Evolutionary conservation across 1,140 invertebrate genomes (phyloP).

Genomic region (Coboldia fuscipes): DNA sequence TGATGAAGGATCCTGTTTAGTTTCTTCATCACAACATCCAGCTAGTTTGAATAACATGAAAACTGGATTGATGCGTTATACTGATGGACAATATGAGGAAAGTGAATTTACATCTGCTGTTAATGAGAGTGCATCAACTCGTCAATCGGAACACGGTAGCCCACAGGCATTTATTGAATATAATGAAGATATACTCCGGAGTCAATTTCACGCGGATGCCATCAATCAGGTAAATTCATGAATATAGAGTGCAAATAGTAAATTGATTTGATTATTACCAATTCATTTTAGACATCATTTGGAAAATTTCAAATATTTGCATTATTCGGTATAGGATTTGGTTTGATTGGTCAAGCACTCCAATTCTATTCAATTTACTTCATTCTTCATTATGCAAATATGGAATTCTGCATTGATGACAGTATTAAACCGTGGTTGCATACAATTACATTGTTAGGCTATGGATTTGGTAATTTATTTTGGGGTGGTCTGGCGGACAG

Average conservation of each 20-base stretch:
- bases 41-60: too few species aligned
- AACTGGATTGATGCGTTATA: too few species aligned
- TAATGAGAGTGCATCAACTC: too few species aligned
- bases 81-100: too few species aligned
- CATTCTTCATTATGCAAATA: conserved; percentile 53
- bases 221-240: conserved; percentile 30
- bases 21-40: too few species aligned
- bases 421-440: conserved; percentile 58
- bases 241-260: background rate
- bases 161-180: conserved; percentile 24
- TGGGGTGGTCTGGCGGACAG: conserved; percentile 53
- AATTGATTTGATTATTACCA: background rate
- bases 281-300: conserved; percentile 35
- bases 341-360: conserved; percentile 49
- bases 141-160: conserved; percentile 16
- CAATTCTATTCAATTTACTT: conserved; percentile 55
- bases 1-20: too few species aligned
- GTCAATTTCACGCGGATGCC: conserved; percentile 56
- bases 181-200: conserved; percentile 32
- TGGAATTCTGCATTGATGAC: conserved; percentile 51
- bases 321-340: conserved; percentile 40
- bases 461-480: conserved; percentile 45
- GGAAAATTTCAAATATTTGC: conserved; percentile 46
- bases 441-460: conserved; percentile 45
- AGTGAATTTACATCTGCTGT: too few species aligned